Evolutionary conservation across 2,113 vertebrate genomes (phyloP).

Genomic region (Bothrops jararaca): DNA sequence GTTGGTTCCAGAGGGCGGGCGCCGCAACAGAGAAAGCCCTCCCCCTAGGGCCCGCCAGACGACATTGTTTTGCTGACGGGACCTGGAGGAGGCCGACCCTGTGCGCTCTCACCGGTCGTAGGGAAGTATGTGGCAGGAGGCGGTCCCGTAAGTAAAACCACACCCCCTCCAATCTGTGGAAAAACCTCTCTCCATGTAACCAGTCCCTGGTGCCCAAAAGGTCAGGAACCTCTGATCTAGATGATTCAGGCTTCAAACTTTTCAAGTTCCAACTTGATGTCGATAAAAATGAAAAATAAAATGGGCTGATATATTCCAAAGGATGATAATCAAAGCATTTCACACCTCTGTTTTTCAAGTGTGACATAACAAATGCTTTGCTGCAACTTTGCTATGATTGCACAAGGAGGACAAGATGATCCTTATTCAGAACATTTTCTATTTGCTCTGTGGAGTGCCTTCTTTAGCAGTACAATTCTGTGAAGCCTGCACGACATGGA

Average conservation of each 20-base stretch:
- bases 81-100: too few relatives aligned
- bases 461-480: slow-evolving; percentile 32
- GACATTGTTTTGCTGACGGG: too few relatives aligned
- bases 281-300: slow-evolving; percentile 12
- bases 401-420: slow-evolving; percentile 30
- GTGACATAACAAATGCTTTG: background rate
- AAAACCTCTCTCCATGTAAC: too few relatives aligned
- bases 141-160: too few relatives aligned
- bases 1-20: too few relatives aligned
- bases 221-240: background rate
- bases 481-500: slow-evolving; percentile 33
- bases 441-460: background rate
- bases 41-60: too few relatives aligned
- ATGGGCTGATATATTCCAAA: slow-evolving; percentile 1
- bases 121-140: too few relatives aligned
- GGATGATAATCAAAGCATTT: background rate
- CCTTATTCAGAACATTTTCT: slow-evolving; percentile 46
- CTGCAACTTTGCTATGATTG: slow-evolving; percentile 9
- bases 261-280: background rate
- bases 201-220: too few relatives aligned
- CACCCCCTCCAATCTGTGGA: too few relatives aligned
- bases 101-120: too few relatives aligned
- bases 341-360: slow-evolving; percentile 16
- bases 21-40: too few relatives aligned
- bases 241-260: rapidly evolving